Base-by-base conservation (phyloP, 2,888 invertebrate species). In the Tipula vernalis region DNA sequence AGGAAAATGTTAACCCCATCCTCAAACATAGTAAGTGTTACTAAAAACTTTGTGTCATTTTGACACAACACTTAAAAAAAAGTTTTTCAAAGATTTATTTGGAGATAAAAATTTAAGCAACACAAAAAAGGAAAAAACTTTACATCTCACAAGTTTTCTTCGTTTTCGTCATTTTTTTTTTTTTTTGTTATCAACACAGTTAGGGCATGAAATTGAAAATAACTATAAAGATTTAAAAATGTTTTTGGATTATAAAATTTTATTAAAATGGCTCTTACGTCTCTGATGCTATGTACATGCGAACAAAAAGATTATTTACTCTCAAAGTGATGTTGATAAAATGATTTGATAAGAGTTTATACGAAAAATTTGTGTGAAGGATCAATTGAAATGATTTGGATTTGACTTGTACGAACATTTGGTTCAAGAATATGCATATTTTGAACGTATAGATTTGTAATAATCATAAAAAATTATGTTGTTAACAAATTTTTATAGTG, bases 191-290 rank as follows among this genome's bases (percentile, higher is more conserved):
- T 71, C 71, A 71, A 71, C 71, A 71, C 71, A 71, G 71, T 71
- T 71, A 71, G 71, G 71, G 71, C 71, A 71, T 71, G 71, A 71
- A 71, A 71, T 71, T 71, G 71, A 71, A 71, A 71, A 71, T 71
- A 71, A 71, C 71, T 71, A 71, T 71, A 71, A 71, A 71, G 71
- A 71, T 71, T 71, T 71, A 44, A 10, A 44, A 44, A 51, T 51
- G 3, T 51, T 71, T 51, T 71, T 71, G 71, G 71, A 71, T 71
- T 71, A 71, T 71, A 71, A 71, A 71, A 71, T 71, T 71, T 71
- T 71, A 71, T 71, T 71, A 71, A 71, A 28, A 71, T 71, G 2
- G 71, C 18, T 57, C 15, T 71, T 57, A 57, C 57, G 57, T 57
- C 57, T 18, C 28, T 28, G 28, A 71, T 10, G 4, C 28, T 51